These are phyloP conservation scores for Rhinopomastus cyanomelas DNA, from an alignment of 2,113 vertebrate genomes.

Conservation along the genomic window DNA sequence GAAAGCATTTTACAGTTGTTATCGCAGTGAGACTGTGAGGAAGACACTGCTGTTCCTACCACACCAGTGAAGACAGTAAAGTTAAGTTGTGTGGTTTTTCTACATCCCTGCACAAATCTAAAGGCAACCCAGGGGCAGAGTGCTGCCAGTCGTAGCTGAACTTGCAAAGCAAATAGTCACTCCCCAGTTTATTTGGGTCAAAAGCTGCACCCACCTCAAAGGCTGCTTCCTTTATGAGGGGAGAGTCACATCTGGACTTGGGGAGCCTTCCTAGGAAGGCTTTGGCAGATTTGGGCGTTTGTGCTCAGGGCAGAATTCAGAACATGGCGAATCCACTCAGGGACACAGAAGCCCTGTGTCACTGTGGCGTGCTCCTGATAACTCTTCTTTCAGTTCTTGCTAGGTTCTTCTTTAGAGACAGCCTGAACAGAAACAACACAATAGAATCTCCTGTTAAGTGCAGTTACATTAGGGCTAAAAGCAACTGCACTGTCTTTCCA, in stretches of 20 bases:
- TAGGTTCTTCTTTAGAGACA: not conserved
- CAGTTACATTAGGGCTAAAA: not conserved
- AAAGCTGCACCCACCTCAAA: not conserved
- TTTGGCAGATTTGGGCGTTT: not conserved
- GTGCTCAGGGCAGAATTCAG: not conserved
- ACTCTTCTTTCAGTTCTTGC: not conserved
- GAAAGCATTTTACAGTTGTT: not conserved
- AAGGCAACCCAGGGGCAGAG: not conserved
- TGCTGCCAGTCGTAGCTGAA: not conserved
- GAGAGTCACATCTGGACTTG: not conserved
- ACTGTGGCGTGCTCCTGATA: not conserved
- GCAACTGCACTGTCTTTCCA: not conserved
- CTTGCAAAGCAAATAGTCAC: not conserved
- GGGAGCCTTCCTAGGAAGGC: not conserved
- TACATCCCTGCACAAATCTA: not conserved
- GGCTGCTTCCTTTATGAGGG: not conserved
- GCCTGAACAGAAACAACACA: not conserved
- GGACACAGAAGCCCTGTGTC: not conserved
- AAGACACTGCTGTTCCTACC: not conserved
- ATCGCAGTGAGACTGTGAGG: not conserved
- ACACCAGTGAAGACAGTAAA: not conserved
- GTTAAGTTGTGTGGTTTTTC: not conserved
- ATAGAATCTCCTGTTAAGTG: not conserved
- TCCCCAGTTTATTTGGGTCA: not conserved
- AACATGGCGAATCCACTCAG: not conserved